Percentiles rank a stretch among this genome's conserved stretches.
These are phyloP conservation scores for Drosophila carrolli DNA, from an alignment of 1,140 invertebrate species.

Conservation along the genomic window DNA sequence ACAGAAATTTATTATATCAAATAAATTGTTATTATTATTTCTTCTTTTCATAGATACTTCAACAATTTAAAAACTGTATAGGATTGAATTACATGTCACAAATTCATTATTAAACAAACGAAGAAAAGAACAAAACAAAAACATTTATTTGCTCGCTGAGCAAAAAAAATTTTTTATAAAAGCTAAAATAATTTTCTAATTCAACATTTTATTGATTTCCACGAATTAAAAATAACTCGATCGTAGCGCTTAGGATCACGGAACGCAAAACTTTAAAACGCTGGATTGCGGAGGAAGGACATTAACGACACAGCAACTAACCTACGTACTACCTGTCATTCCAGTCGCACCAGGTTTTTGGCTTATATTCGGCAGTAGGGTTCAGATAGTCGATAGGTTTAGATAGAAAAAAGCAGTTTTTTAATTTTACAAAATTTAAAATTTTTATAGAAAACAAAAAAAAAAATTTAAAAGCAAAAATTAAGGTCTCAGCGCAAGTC, in stretches of 20 bases:
- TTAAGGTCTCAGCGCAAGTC: neutral
- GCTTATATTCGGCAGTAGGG: neutral
- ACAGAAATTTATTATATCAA: neutral
- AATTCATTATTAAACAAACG: no score
- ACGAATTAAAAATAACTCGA: neutral
- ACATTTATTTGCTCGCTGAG: neutral
- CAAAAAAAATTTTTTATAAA: neutral
- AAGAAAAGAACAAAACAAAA: neutral
- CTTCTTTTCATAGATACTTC: no score
- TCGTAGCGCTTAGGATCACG: no score
- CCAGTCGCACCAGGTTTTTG: neutral
- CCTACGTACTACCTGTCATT: neutral
- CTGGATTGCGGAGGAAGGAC: no score
- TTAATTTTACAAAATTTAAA: conserved; percentile 6
- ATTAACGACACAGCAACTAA: neutral
- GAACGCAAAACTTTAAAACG: no score
- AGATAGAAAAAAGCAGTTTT: neutral
- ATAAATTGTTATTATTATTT: no score
- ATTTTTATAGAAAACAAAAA: neutral
- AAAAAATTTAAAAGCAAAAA: neutral
- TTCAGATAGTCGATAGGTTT: neutral
- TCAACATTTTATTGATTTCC: neutral
- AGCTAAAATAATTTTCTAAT: neutral
- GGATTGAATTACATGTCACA: no score
- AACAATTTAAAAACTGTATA: no score